phyloP scores from a whole-genome alignment of 2,888 invertebrate species.

The Pyralis farinalis region DNA sequence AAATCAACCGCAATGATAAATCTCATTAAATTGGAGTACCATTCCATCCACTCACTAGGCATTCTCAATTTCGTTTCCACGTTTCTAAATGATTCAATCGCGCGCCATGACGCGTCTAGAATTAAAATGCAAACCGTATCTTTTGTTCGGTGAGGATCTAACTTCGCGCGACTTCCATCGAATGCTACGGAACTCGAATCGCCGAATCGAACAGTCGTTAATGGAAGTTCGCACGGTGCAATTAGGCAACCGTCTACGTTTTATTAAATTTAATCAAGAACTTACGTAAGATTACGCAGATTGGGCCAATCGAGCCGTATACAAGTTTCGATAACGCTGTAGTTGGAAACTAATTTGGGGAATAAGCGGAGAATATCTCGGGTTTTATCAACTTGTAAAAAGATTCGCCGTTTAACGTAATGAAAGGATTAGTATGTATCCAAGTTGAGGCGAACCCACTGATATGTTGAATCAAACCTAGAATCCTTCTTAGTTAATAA shows the following conservation, averaged over 20 bases:
- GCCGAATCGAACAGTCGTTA: constrained; percentile 76
- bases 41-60: constrained; percentile 33
- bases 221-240: constrained; percentile 70
- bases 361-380: constrained; percentile 69
- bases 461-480: too few relatives aligned
- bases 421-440: constrained; percentile 39
- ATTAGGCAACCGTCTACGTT: constrained; percentile 78
- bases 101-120: constrained; percentile 23
- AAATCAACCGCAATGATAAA: constrained; percentile 57
- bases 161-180: constrained; percentile 39
- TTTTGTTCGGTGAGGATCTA: constrained; percentile 28
- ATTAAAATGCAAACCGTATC: constrained; percentile 38
- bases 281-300: constrained; percentile 79
- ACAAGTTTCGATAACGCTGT: constrained; percentile 77
- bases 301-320: constrained; percentile 74
- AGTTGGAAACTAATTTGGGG: constrained; percentile 77
- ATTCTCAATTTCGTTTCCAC: constrained; percentile 45
- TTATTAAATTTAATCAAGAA: constrained; percentile 82
- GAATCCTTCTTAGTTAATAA: too few relatives aligned
- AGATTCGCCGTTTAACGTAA: constrained; percentile 55
- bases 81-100: constrained; percentile 55
- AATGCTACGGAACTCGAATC: constrained; percentile 43
- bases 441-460: too few relatives aligned
- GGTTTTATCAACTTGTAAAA: constrained; percentile 69
- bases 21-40: constrained; percentile 56